Conservation (phyloP, 2,888 invertebrate genomes). For the Eumacrocentrus americanus region DNA sequence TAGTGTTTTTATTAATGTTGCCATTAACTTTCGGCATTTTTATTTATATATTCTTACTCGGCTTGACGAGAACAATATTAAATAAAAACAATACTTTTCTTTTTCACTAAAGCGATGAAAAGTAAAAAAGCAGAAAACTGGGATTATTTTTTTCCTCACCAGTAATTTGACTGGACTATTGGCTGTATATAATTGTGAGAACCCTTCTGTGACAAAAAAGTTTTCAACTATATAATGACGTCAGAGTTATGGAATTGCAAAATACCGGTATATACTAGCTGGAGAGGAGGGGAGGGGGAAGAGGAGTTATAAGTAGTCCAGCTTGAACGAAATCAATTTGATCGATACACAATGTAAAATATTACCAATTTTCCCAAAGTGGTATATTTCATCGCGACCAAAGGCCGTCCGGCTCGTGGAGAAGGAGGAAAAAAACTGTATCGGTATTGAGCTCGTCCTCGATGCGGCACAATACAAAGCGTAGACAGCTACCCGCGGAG, state of each 20-base stretch:
- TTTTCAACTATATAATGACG: neutral
- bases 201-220: neutral
- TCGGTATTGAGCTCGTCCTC: constrained; percentile 2
- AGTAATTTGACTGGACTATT: too few relatives aligned
- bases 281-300: too few relatives aligned
- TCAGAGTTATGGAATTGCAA: neutral
- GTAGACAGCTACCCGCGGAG: constrained; percentile 23
- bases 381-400: constrained; percentile 26
- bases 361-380: constrained; percentile 25
- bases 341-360: constrained; percentile 14
- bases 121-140: too few relatives aligned
- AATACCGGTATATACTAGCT: neutral
- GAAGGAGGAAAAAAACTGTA: constrained; percentile 9
- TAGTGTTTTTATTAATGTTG: too few relatives aligned
- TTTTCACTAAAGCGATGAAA: too few relatives aligned
- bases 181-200: neutral
- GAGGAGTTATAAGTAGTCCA: too few relatives aligned
- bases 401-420: constrained; percentile 3
- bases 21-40: too few relatives aligned
- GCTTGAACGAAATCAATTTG: constrained; percentile 3
- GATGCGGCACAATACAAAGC: constrained; percentile 18
- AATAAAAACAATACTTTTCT: too few relatives aligned
- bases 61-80: too few relatives aligned
- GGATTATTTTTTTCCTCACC: too few relatives aligned
- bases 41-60: too few relatives aligned